Conservation (phyloP, 30 jellyfish, hydroid and myxozoan species). For the Hydractinia echinata region DNA sequence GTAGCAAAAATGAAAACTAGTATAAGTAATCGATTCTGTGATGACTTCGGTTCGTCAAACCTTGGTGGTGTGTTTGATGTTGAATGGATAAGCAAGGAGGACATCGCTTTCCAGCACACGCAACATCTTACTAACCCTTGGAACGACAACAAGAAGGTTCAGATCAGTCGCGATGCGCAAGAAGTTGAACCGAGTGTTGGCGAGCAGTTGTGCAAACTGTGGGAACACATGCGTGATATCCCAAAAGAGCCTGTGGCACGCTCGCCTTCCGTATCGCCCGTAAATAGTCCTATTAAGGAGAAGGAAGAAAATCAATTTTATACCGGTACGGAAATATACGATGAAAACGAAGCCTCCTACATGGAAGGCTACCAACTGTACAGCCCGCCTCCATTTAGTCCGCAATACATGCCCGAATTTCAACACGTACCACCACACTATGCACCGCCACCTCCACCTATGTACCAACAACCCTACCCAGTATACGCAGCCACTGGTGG, state of each 20-base stretch:
- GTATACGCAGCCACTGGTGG: constrained; percentile 17
- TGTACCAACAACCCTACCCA: constrained; percentile 45
- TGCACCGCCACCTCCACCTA: constrained; percentile 45
- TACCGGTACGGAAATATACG: constrained; percentile 12
- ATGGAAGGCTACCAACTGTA: constrained; percentile 33
- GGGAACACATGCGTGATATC: constrained; percentile 40
- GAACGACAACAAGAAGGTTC: constrained; percentile 93
- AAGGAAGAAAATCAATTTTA: not conserved
- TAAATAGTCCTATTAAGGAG: not conserved
- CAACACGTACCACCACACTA: constrained; percentile 63
- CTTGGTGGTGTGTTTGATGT: constrained; percentile 74
- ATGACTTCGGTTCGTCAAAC: constrained; percentile 77
- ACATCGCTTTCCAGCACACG: constrained; percentile 74
- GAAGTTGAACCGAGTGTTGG: constrained; percentile 93
- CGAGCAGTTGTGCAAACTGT: constrained; percentile 60
- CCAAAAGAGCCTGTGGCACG: not conserved
- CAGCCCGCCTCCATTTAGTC: constrained; percentile 49
- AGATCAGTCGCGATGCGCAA: constrained; percentile 80
- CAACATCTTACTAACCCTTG: constrained; percentile 90
- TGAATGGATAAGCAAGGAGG: constrained; percentile 80
- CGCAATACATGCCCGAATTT: constrained; percentile 63
- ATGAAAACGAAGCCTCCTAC: constrained; percentile 15
- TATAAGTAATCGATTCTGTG: constrained; percentile 56
- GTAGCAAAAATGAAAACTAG: constrained; percentile 74
- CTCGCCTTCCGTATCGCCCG: constrained; percentile 1